A percentile compares a stretch with the other conserved stretches of the same genome.
These are phyloP conservation scores for Macrotus californicus DNA, from an alignment of 2,113 vertebrate species.

Conservation along the genomic window DNA sequence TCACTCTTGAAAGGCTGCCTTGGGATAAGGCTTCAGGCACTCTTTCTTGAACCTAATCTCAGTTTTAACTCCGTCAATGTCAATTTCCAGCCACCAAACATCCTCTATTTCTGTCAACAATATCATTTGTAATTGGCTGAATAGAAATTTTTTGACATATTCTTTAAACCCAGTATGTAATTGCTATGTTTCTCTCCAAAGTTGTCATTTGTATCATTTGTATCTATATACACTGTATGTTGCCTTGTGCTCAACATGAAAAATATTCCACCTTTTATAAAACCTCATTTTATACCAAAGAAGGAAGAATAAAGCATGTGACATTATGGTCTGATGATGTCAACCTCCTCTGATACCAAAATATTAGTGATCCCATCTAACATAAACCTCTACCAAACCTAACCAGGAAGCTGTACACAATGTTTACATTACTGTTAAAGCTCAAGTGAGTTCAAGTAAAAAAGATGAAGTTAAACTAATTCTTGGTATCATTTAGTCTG, in stretches of 20 bases:
- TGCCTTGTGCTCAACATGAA: not conserved
- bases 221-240: not conserved
- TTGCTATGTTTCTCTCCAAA: not conserved
- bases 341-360: not conserved
- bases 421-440: not conserved
- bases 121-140: not conserved
- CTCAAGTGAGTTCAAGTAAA: not conserved
- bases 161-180: not conserved
- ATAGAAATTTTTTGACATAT: not conserved
- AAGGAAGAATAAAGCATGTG: not conserved
- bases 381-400: not conserved
- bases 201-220: not conserved
- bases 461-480: not conserved
- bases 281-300: not conserved
- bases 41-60: not conserved
- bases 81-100: not conserved
- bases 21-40: not conserved
- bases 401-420: not conserved
- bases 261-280: not conserved
- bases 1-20: not conserved
- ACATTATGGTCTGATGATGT: not conserved
- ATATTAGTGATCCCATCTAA: not conserved
- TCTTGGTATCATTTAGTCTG: not conserved
- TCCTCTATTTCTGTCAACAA: not conserved
- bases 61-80: not conserved